phyloP scores from a whole-genome alignment of 2,888 invertebrate genomes.

The Watsonalla cultraria region DNA sequence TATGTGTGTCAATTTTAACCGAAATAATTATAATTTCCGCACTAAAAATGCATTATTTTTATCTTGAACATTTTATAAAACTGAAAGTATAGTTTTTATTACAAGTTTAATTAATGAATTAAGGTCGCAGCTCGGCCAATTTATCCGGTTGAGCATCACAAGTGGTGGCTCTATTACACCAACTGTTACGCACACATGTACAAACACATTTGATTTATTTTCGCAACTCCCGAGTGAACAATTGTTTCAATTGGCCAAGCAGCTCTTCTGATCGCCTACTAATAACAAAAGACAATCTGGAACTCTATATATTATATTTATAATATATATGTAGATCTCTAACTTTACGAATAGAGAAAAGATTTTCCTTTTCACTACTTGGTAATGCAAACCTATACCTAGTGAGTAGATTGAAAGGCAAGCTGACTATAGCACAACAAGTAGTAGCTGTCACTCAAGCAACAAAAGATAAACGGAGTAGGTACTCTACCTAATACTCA shows the following conservation, averaged over 20 bases:
- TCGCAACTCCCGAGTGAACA: slow-evolving; percentile 25
- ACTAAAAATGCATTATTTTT: not conserved
- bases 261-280: not conserved
- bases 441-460: too few relatives aligned
- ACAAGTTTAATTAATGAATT: slow-evolving; percentile 31
- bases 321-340: too few relatives aligned
- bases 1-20: not conserved
- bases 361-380: too few relatives aligned
- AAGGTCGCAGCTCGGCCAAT: slow-evolving; percentile 29
- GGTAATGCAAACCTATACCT: too few relatives aligned
- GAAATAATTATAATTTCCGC: not conserved
- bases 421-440: too few relatives aligned
- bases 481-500: too few relatives aligned
- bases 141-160: slow-evolving; percentile 29
- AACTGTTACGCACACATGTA: slow-evolving; percentile 21
- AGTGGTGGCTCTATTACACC: slow-evolving; percentile 18
- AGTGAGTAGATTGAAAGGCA: too few relatives aligned
- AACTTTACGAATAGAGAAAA: too few relatives aligned
- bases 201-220: slow-evolving; percentile 34
- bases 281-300: too few relatives aligned
- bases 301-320: too few relatives aligned
- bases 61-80: not conserved
- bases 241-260: slow-evolving; percentile 49
- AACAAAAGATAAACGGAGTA: too few relatives aligned
- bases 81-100: slow-evolving; percentile 5